Conservation (phyloP, 2,797 vertebrate genomes). For the Catostomus latipinnis region DNA sequence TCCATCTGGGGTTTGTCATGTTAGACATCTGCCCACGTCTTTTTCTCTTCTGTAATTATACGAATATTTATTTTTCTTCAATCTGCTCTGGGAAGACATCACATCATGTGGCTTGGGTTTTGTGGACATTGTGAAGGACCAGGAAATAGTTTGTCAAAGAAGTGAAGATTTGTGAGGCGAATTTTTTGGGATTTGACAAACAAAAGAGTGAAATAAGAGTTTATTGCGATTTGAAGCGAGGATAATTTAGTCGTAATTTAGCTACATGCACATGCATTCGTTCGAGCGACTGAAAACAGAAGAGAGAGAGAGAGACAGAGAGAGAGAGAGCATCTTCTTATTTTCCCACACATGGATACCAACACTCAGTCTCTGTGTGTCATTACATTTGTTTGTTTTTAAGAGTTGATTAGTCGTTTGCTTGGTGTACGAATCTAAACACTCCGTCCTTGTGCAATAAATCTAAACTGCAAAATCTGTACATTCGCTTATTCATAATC, state of each 20-base stretch:
- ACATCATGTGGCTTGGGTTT: slow-evolving; percentile 53
- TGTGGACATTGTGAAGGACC: slow-evolving; percentile 30
- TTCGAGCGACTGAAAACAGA: background rate
- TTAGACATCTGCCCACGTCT: slow-evolving; percentile 81
- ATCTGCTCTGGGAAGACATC: slow-evolving; percentile 65
- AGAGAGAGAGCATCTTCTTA: background rate
- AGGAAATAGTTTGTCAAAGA: slow-evolving; percentile 35
- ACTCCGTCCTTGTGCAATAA: slow-evolving; percentile 16
- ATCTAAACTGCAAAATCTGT: slow-evolving; percentile 57
- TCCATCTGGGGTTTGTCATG: slow-evolving; percentile 85
- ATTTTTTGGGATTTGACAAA: slow-evolving; percentile 43
- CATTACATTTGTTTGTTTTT: slow-evolving; percentile 31
- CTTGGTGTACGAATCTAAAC: slow-evolving; percentile 6
- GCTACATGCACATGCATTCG: background rate
- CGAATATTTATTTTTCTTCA: slow-evolving; percentile 83
- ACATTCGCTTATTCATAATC: slow-evolving; percentile 36
- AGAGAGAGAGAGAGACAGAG: background rate
- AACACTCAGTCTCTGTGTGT: slow-evolving; percentile 4
- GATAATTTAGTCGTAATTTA: background rate
- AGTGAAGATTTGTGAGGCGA: slow-evolving; percentile 31
- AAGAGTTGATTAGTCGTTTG: background rate
- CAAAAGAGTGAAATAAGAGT: slow-evolving; percentile 31
- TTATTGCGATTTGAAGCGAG: slow-evolving; percentile 1
- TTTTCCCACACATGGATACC: background rate
- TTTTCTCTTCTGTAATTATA: slow-evolving; percentile 83